These are phyloP conservation scores for Anoplophora glabripennis DNA, from an alignment of 1,140 invertebrate species.

Conservation along the genomic window DNA sequence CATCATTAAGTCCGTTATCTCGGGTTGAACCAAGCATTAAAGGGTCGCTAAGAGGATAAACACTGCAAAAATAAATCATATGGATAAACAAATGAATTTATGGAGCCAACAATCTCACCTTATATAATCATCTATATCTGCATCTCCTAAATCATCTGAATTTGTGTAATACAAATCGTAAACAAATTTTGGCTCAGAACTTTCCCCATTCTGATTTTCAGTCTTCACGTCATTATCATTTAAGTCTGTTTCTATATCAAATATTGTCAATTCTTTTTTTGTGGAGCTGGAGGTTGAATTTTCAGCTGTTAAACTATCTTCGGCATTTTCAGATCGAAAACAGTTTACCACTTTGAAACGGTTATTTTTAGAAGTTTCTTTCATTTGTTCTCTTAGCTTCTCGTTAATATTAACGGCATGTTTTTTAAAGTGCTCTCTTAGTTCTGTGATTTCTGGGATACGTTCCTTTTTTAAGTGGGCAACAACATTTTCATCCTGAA, in stretches of 20 bases:
- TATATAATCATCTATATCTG: constrained; percentile 53
- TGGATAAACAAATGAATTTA: constrained; percentile 12
- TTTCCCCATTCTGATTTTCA: constrained; percentile 9
- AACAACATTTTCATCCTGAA: constrained; percentile 49
- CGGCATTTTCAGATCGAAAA: constrained; percentile 29
- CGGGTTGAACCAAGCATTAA: constrained; percentile 51
- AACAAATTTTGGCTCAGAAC: constrained; percentile 48
- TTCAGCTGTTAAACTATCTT: constrained; percentile 15
- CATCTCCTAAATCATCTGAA: constrained; percentile 54
- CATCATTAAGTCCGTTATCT: constrained; percentile 43
- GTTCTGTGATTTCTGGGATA: constrained; percentile 32
- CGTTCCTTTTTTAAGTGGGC: constrained; percentile 45
- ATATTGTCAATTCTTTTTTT: constrained; percentile 39
- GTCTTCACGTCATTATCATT: constrained; percentile 25
- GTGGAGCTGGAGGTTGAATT: too few relatives aligned
- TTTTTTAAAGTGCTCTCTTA: constrained; percentile 48
- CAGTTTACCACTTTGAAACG: constrained; percentile 55
- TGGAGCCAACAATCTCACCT: constrained; percentile 42
- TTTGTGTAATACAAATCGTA: constrained; percentile 57
- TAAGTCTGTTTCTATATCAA: constrained; percentile 46
- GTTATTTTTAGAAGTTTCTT: constrained; percentile 47
- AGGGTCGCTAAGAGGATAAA: constrained; percentile 51
- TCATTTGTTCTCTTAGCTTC: constrained; percentile 51
- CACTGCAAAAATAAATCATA: constrained; percentile 22
- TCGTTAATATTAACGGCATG: constrained; percentile 49